phyloP scores from a whole-genome alignment of 2,113 vertebrate species.

The Gymnobelideus leadbeateri region DNA sequence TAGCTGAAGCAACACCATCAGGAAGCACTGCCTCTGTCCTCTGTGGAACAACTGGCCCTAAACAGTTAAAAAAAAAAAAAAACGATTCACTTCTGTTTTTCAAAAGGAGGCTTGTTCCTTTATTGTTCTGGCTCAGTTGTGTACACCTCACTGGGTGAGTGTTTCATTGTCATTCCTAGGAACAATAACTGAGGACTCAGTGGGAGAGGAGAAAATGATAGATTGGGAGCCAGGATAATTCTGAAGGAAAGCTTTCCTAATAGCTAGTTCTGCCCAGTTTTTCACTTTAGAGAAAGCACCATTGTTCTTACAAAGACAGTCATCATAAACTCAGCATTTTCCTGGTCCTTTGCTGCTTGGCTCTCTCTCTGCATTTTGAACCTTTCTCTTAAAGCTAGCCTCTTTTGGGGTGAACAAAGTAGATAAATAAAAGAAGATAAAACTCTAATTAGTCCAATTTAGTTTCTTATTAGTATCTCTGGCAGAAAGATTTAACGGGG shows the following conservation, averaged over 20 bases:
- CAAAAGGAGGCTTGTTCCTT: not conserved
- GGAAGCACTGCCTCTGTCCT: not conserved
- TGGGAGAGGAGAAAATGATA: not conserved
- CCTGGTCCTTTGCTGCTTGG: not conserved
- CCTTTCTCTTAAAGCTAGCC: constrained; percentile 11
- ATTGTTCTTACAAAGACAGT: not conserved
- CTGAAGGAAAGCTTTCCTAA: not conserved
- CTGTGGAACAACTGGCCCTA: not conserved
- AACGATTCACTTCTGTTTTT: not conserved
- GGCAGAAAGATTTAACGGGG: not conserved
- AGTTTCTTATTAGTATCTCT: not conserved
- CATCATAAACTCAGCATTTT: not conserved
- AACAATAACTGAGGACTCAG: not conserved
- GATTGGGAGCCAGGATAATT: not conserved
- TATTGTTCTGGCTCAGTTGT: not conserved
- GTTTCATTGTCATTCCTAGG: not conserved
- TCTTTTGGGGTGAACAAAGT: not conserved
- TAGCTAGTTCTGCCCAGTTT: not conserved
- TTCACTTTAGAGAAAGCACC: constrained; percentile 13
- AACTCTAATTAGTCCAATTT: constrained; percentile 29
- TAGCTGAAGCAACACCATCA: not conserved
- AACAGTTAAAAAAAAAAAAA: constrained; percentile 48
- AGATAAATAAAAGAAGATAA: not conserved
- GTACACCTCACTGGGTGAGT: not conserved
- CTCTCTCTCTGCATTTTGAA: not conserved